phyloP scores from a whole-genome alignment of 2,888 invertebrate genomes.

The Tortrix viridana region DNA sequence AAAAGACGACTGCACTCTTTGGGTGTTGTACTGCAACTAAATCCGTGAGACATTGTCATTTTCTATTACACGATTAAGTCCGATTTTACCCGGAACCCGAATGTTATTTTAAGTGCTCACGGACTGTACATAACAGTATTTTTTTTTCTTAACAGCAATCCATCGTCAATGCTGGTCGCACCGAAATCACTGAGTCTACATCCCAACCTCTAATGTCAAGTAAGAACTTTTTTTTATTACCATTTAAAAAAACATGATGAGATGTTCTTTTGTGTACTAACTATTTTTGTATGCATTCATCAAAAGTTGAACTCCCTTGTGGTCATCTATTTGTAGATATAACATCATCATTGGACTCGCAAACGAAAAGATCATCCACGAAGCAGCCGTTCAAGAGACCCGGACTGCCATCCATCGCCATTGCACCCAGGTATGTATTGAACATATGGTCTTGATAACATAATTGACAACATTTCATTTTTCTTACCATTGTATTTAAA shows the following conservation, averaged over 20 bases:
- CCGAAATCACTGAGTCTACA: conserved; percentile 76
- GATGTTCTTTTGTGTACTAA: not conserved
- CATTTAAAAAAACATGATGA: too few species aligned
- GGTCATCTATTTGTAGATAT: conserved; percentile 56
- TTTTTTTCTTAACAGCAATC: conserved; percentile 54
- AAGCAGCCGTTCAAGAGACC: conserved; percentile 73
- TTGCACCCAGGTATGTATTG: conserved; percentile 62
- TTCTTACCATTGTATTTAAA: too few species aligned
- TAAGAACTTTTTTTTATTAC: conserved; percentile 48
- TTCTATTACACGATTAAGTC: too few species aligned
- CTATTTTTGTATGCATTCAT: not conserved
- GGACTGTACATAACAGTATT: too few species aligned
- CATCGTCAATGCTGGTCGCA: conserved; percentile 61
- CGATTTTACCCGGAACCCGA: too few species aligned
- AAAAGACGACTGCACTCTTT: too few species aligned
- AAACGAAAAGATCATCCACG: conserved; percentile 70
- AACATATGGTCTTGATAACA: too few species aligned
- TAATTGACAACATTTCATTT: too few species aligned
- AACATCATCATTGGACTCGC: conserved; percentile 69
- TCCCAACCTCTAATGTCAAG: conserved; percentile 78
- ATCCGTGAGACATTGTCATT: too few species aligned
- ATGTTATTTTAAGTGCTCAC: too few species aligned
- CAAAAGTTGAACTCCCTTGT: not conserved
- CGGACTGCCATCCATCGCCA: conserved; percentile 68
- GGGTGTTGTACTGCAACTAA: too few species aligned